Evolutionary conservation across 2,888 invertebrate genomes (phyloP).

Genomic region (Drosophila melanosoma): DNA sequence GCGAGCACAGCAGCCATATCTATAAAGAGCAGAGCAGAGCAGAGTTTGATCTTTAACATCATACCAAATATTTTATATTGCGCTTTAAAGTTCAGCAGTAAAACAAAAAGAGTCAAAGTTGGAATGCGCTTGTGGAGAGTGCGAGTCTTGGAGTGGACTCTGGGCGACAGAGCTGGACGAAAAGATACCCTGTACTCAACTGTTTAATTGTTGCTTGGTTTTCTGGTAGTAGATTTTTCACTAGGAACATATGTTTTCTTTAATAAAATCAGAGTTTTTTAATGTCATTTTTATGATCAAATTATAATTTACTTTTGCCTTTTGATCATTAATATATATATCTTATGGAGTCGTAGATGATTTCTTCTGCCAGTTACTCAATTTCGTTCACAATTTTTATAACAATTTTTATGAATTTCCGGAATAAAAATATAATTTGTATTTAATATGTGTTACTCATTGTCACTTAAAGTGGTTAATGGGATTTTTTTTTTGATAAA

Average conservation of each 20-base stretch:
- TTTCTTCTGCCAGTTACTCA: not conserved
- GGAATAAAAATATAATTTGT: not conserved
- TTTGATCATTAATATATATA: not conserved
- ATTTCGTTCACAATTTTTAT: not conserved
- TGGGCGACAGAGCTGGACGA: not conserved
- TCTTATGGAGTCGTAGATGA: not conserved
- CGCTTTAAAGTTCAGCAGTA: conserved; percentile 2
- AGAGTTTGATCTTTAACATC: not conserved
- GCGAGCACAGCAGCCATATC: conserved; percentile 91
- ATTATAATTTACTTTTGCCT: not conserved
- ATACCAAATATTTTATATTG: not conserved
- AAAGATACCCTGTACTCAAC: not conserved
- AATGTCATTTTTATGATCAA: not conserved
- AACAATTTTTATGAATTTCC: not conserved
- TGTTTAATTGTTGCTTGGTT: not conserved
- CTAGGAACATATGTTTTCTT: not conserved
- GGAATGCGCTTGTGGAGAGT: not conserved
- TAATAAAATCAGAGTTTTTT: not conserved
- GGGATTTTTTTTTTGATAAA: not conserved
- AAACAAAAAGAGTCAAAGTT: not conserved
- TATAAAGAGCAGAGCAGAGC: conserved; percentile 68
- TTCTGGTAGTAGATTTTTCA: not conserved
- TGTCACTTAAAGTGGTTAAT: conserved; percentile 24
- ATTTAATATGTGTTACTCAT: not conserved
- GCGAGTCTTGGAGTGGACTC: not conserved